Conservation (phyloP, 2,888 invertebrate species). For the Trichogramma dendrolimi region DNA sequence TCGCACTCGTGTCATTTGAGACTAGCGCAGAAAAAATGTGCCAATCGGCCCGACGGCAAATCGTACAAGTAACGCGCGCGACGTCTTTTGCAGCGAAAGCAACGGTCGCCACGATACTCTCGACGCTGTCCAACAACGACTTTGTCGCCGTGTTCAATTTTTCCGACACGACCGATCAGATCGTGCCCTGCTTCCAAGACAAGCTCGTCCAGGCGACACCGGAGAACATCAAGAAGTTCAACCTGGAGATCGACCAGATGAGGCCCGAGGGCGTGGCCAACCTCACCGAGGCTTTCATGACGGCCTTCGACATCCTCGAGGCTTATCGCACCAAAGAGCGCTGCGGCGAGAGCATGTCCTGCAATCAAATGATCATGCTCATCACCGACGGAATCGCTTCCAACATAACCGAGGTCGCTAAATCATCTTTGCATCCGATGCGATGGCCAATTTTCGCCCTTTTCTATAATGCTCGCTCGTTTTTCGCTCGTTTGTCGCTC, state of each 20-base stretch:
- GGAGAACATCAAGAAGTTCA: slow-evolving; percentile 76
- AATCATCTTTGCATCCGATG: background rate
- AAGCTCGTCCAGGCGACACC: slow-evolving; percentile 83
- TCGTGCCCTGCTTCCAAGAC: slow-evolving; percentile 81
- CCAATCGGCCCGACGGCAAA: background rate
- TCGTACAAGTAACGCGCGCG: background rate
- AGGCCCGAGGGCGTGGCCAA: slow-evolving; percentile 78
- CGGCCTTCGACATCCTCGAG: slow-evolving; percentile 78
- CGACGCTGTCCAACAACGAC: slow-evolving; percentile 96
- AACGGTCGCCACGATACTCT: slow-evolving; percentile 82
- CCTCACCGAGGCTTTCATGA: slow-evolving; percentile 73
- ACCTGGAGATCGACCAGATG: slow-evolving; percentile 64
- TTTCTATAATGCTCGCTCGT: background rate
- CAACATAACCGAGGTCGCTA: slow-evolving; percentile 67
- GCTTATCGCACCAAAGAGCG: slow-evolving; percentile 57
- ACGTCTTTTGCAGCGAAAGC: slow-evolving; percentile 38
- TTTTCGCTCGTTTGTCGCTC: background rate
- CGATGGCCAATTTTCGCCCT: background rate
- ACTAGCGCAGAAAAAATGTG: background rate
- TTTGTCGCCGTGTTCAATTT: slow-evolving; percentile 89
- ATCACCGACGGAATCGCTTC: slow-evolving; percentile 92
- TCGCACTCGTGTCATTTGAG: background rate
- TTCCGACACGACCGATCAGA: slow-evolving; percentile 68
- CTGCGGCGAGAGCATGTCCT: slow-evolving; percentile 62
- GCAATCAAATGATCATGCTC: slow-evolving; percentile 95